These are phyloP conservation scores for Calliscelio sp. DNA, from an alignment of 2,888 invertebrate species.

Conservation along the genomic window DNA sequence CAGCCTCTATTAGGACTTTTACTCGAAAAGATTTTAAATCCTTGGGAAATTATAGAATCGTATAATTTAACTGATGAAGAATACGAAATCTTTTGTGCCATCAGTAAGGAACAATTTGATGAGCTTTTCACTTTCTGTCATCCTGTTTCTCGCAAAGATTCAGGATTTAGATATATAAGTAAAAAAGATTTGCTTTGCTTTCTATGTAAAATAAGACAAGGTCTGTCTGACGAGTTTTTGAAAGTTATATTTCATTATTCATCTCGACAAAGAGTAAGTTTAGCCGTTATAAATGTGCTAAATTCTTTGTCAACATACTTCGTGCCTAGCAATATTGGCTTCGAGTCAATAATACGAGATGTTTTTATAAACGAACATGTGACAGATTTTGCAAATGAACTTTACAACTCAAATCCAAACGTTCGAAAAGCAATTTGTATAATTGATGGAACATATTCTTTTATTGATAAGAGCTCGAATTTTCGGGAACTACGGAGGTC, in stretches of 20 bases:
- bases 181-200: conserved; percentile 33
- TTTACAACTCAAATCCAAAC: conserved; percentile 36
- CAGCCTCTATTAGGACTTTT: background rate
- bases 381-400: conserved; percentile 28
- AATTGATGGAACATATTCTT: conserved; percentile 20
- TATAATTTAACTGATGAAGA: conserved; percentile 56
- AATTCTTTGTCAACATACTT: conserved; percentile 13
- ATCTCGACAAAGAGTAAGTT: background rate
- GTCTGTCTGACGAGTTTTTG: conserved; percentile 18
- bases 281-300: background rate
- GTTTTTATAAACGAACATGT: conserved; percentile 22
- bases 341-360: conserved; percentile 9
- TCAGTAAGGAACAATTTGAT: conserved; percentile 63
- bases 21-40: conserved; percentile 3
- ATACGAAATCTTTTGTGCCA: conserved; percentile 41
- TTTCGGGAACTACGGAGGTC: conserved; percentile 20
- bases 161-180: conserved; percentile 21
- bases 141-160: conserved; percentile 34
- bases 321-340: conserved; percentile 16
- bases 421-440: background rate
- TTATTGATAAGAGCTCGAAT: conserved; percentile 33
- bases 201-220: conserved; percentile 48
- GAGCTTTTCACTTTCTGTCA: conserved; percentile 64
- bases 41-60: conserved; percentile 8
- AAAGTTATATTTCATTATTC: background rate